phyloP scores from a whole-genome alignment of 2,888 invertebrate genomes.

The Temnothorax ravouxi region DNA sequence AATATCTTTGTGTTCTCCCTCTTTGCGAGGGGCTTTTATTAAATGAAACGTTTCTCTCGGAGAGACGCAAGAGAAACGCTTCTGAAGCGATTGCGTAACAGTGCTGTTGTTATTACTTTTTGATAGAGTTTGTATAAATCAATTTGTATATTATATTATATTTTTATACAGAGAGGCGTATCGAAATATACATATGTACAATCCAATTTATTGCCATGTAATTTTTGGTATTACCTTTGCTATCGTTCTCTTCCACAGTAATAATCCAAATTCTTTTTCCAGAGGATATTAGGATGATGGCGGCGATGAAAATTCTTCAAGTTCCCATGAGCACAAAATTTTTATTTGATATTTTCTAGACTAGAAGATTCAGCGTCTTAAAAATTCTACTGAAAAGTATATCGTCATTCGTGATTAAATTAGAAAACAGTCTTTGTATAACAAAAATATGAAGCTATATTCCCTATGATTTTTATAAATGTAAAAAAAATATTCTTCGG shows the following conservation, averaged over 20 bases:
- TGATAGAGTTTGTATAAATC: constrained; percentile 26
- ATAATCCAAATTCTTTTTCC: not conserved
- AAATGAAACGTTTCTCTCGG: constrained; percentile 4
- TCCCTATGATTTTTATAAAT: not conserved
- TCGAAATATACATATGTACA: constrained; percentile 35
- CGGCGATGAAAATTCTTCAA: not conserved
- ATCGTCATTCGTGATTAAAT: not conserved
- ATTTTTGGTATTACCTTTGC: not conserved
- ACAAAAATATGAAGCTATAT: constrained; percentile 2
- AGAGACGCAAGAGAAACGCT: not conserved
- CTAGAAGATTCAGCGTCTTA: not conserved
- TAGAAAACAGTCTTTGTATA: not conserved
- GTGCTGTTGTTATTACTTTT: constrained; percentile 28
- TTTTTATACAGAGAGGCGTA: constrained; percentile 34
- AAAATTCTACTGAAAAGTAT: not conserved
- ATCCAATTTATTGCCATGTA: not conserved
- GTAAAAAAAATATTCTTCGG: not conserved
- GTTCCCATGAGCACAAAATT: not conserved
- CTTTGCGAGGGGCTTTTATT: not conserved
- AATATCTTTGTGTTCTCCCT: constrained; percentile 5
- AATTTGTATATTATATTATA: constrained; percentile 47
- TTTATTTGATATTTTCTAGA: not conserved
- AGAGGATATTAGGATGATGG: not conserved
- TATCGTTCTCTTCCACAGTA: not conserved
- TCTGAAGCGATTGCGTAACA: not conserved